Evolutionary conservation across 1,140 invertebrate species (phyloP), one percentile per base, ranked within the genome.

Genomic region (Dreissena polymorpha): DNA sequence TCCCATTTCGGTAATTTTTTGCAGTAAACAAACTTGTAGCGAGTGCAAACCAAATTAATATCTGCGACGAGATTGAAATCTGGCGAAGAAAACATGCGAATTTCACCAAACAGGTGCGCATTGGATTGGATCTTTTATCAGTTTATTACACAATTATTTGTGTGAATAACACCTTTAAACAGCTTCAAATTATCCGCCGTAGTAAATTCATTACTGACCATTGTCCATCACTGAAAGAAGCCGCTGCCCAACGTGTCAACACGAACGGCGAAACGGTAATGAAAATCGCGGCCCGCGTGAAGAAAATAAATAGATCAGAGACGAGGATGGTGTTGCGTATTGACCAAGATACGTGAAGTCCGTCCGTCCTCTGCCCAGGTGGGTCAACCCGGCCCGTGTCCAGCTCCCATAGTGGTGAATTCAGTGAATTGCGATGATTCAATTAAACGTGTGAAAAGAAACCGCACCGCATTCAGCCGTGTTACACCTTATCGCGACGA

Each of bases 141-240:
- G 18, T 68, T 82, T 82, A 73, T 82, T 82, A 82, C 79, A 82
- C 79, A 82, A 82, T 82, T 74, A 72, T 82, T 71, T 55, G 23
- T 23, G 79, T 74, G 79, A 74, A 82, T 82, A 64, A 74, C 70
- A 82, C 79, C 71, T 23, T 50, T 67, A 82, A 82, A 71, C 65
- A 82, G 63, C 55, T 64, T 49, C 18, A 57, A 23, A 73, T 73
- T 74, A 70, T 74, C 51, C 18, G 39, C 16, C 70, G 79, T 71
- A 67, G 79, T 82, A 82, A 82, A 82, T 82, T 82, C 79, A 82
- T 82, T 82, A 82, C 70, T 23, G 71, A 18, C 70, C 60, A 82
- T 82, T 82, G 74, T 82, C 23, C 57, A 27, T 39, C 39, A 10
- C 63, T 74, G 79, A 82, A 57, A 64, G 49, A 23, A 0, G 10